Conservation (phyloP, 1,140 invertebrate species). For the Triops longicaudatus region DNA sequence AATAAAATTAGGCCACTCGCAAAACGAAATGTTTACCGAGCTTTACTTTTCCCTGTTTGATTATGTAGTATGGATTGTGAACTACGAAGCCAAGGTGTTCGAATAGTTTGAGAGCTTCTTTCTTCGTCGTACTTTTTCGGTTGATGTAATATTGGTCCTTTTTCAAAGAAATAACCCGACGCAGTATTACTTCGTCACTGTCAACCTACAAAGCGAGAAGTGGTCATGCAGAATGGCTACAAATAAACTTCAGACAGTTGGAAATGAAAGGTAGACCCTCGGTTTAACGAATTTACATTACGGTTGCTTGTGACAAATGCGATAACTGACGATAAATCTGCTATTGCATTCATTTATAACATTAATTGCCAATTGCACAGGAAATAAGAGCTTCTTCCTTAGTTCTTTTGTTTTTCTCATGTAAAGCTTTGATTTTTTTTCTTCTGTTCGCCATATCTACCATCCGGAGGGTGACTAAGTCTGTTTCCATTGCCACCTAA, state of each 20-base stretch:
- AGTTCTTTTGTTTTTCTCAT: too few species aligned
- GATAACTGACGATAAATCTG: too few species aligned
- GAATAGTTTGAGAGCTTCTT: background rate
- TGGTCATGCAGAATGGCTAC: background rate
- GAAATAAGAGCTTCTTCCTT: too few species aligned
- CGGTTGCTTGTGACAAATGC: too few species aligned
- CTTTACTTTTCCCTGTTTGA: background rate
- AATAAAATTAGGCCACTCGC: background rate
- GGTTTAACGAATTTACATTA: too few species aligned
- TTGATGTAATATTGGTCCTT: background rate
- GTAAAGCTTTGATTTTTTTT: too few species aligned
- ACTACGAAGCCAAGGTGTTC: background rate
- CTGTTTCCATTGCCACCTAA: too few species aligned
- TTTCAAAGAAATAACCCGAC: background rate
- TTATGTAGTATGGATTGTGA: background rate
- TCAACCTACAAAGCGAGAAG: background rate
- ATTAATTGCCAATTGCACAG: too few species aligned
- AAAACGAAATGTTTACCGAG: background rate
- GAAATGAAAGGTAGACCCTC: background rate
- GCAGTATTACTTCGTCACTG: background rate
- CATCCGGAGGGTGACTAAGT: too few species aligned
- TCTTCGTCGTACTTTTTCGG: background rate
- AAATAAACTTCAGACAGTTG: background rate
- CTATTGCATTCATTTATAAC: too few species aligned
- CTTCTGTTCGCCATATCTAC: too few species aligned